These are phyloP conservation scores for Euzophera pinguis DNA, from an alignment of 2,888 invertebrate genomes.

Conservation along the genomic window DNA sequence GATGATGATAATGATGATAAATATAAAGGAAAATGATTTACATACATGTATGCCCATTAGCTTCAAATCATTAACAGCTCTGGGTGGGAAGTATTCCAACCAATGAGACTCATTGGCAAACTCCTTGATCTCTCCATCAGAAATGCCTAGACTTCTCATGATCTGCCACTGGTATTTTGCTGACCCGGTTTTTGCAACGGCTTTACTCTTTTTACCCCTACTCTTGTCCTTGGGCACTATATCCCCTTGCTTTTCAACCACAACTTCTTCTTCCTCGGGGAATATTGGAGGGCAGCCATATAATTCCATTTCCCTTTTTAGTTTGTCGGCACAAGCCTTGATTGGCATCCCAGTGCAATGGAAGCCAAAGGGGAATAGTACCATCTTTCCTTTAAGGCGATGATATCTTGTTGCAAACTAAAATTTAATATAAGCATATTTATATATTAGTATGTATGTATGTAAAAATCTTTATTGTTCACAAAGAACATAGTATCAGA, in stretches of 20 bases:
- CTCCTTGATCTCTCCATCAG: conserved; percentile 93
- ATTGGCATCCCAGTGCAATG: conserved; percentile 99
- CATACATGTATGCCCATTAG: conserved; percentile 94
- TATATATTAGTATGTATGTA: too few species aligned
- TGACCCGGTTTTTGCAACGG: conserved; percentile 92
- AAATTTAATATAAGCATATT: conserved; percentile 11
- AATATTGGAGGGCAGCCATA: conserved; percentile 97
- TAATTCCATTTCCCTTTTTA: conserved; percentile 94
- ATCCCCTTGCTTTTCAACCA: conserved; percentile 74
- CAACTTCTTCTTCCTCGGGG: conserved; percentile 81
- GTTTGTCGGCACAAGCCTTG: conserved; percentile 98
- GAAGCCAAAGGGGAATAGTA: conserved; percentile 98
- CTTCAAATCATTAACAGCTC: conserved; percentile 91
- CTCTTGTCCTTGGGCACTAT: conserved; percentile 82
- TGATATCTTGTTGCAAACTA: conserved; percentile 95
- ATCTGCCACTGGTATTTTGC: conserved; percentile 99
- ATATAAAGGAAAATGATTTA: neutral
- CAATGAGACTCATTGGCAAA: conserved; percentile 96
- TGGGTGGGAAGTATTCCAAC: conserved; percentile 98
- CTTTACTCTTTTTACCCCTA: conserved; percentile 97
- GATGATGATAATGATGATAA: too few species aligned
- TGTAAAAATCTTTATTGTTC: too few species aligned
- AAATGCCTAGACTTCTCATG: conserved; percentile 94
- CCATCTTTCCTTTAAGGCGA: conserved; percentile 93
- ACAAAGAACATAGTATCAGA: too few species aligned